Percentiles rank a stretch among this genome's conserved stretches.
Evolutionary conservation across 2,888 invertebrate species (phyloP).

Genomic region (Erebia palarica): DNA sequence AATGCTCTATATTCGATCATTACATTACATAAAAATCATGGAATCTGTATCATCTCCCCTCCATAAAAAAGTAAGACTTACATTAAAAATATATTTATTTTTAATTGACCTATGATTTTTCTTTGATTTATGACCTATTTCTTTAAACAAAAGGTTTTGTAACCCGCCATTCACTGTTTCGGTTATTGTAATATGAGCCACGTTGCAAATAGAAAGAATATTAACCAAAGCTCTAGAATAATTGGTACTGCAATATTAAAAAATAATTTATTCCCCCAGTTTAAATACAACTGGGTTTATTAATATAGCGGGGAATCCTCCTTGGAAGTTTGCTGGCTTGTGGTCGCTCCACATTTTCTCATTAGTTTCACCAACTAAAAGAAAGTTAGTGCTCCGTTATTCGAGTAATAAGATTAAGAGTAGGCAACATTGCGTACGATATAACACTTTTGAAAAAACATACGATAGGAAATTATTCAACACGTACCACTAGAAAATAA

Average conservation of each 20-base stretch:
- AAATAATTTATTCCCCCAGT: slow-evolving; percentile 25
- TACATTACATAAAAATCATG: too few species aligned
- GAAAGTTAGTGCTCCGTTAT: slow-evolving; percentile 47
- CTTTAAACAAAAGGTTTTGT: not conserved
- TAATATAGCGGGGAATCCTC: slow-evolving; percentile 30
- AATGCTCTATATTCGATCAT: too few species aligned
- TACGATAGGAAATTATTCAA: too few species aligned
- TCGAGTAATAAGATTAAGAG: not conserved
- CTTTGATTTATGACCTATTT: too few species aligned
- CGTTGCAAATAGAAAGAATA: slow-evolving; percentile 7
- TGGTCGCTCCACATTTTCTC: slow-evolving; percentile 65
- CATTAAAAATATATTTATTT: too few species aligned
- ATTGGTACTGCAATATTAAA: slow-evolving; percentile 22
- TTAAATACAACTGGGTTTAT: slow-evolving; percentile 29
- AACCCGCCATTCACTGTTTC: not conserved
- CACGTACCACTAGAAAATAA: too few species aligned
- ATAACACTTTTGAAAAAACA: not conserved
- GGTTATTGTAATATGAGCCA: too few species aligned
- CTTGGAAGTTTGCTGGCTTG: slow-evolving; percentile 40
- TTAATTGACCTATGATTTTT: too few species aligned
- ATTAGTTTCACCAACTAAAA: slow-evolving; percentile 59
- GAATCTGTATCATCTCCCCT: too few species aligned
- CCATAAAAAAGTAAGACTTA: too few species aligned
- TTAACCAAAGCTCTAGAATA: slow-evolving; percentile 15
- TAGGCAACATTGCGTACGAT: not conserved